These are phyloP conservation scores for Podarcis siculus DNA, from an alignment of 2,797 vertebrate species.

Conservation along the genomic window DNA sequence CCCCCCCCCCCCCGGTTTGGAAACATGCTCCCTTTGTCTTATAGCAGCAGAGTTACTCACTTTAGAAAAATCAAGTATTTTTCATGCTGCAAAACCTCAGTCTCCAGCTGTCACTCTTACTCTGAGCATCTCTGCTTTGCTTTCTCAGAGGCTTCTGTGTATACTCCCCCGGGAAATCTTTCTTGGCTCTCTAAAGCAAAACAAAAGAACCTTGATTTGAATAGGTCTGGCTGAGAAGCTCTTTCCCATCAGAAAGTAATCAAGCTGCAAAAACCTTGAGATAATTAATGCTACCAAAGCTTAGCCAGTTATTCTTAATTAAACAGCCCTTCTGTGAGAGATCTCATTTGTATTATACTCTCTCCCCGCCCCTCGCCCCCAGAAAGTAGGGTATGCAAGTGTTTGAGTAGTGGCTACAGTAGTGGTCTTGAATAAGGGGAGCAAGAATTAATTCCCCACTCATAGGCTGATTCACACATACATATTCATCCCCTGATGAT, in stretches of 20 bases:
- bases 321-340: slow-evolving; percentile 5
- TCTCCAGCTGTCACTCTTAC: slow-evolving; percentile 36
- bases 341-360: not conserved
- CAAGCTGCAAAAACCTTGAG: slow-evolving; percentile 16
- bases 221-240: slow-evolving; percentile 8
- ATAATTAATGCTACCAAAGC: slow-evolving; percentile 11
- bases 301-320: slow-evolving; percentile 12
- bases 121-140: slow-evolving; percentile 16
- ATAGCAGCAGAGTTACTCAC: not conserved
- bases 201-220: slow-evolving; percentile 28
- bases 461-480: not conserved
- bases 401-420: not conserved
- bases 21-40: not conserved
- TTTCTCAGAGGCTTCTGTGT: slow-evolving; percentile 32
- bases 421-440: not conserved
- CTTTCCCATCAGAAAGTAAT: slow-evolving; percentile 28
- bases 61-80: slow-evolving; percentile 34
- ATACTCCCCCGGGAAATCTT: slow-evolving; percentile 6
- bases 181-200: slow-evolving; percentile 15
- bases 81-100: slow-evolving; percentile 19
- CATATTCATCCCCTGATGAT: not conserved
- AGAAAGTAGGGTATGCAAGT: not conserved
- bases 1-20: not conserved
- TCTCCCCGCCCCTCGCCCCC: not conserved
- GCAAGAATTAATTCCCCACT: not conserved